These are phyloP conservation scores for Dinothrombium tinctorium DNA, from an alignment of 1,140 invertebrate genomes.

Conservation along the genomic window DNA sequence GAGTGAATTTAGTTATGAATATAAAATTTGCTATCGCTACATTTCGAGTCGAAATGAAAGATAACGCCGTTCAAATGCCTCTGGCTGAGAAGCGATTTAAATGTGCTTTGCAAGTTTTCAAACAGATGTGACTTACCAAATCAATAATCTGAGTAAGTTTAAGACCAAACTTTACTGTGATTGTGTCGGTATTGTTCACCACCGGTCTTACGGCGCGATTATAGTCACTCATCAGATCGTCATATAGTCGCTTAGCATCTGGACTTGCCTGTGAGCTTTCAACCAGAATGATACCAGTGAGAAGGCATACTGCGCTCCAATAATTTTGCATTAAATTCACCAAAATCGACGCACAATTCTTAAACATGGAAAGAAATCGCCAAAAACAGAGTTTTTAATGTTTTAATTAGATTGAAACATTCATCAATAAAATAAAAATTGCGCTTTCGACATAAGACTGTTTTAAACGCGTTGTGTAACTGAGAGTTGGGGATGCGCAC, in stretches of 20 bases:
- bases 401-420: background rate
- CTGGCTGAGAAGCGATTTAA: background rate
- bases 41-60: background rate
- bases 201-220: constrained; percentile 91
- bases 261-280: constrained; percentile 7
- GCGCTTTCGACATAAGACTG: too few relatives aligned
- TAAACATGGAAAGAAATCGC: too few relatives aligned
- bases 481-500: too few relatives aligned
- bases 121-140: constrained; percentile 46
- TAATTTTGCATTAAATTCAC: background rate
- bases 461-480: too few relatives aligned
- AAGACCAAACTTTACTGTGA: constrained; percentile 87
- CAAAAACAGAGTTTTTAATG: too few relatives aligned
- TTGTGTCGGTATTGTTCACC: constrained; percentile 71
- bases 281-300: background rate
- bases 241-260: constrained; percentile 18
- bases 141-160: constrained; percentile 90
- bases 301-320: background rate
- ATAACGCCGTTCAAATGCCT: background rate
- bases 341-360: too few relatives aligned
- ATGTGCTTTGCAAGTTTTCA: background rate
- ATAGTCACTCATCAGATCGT: constrained; percentile 32
- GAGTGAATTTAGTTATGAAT: background rate
- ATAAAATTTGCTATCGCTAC: background rate
- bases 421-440: background rate